These are phyloP conservation scores for Scaptodrosophila lebanonensis DNA, from an alignment of 1,140 invertebrate genomes.

Conservation along the genomic window DNA sequence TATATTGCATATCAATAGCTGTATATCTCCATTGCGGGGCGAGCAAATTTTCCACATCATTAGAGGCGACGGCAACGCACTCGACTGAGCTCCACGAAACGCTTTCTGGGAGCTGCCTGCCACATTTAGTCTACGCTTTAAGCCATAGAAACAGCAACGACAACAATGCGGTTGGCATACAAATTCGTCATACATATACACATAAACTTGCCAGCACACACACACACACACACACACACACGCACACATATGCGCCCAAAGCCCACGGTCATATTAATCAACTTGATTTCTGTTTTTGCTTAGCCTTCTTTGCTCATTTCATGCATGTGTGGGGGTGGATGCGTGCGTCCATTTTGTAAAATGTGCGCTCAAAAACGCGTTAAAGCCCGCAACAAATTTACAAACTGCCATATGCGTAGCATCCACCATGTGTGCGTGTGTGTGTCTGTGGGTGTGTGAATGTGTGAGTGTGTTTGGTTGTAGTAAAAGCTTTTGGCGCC, in stretches of 20 bases:
- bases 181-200: constrained; percentile 45
- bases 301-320: too few species aligned
- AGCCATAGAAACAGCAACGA: constrained; percentile 17
- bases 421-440: too few species aligned
- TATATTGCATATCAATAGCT: constrained; percentile 37
- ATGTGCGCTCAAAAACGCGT: too few species aligned
- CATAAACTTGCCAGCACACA: too few species aligned
- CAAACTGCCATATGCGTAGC: too few species aligned
- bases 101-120: constrained; percentile 28
- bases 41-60: constrained; percentile 64
- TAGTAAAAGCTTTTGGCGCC: constrained; percentile 34
- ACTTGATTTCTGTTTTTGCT: constrained; percentile 39
- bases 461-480: constrained; percentile 44
- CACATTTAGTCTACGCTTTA: constrained; percentile 9
- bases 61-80: constrained; percentile 45
- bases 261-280: constrained; percentile 56
- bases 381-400: too few species aligned
- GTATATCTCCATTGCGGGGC: constrained; percentile 12
- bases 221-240: too few species aligned
- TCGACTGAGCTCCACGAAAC: constrained; percentile 37
- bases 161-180: constrained; percentile 22
- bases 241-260: too few species aligned
- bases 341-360: too few species aligned
- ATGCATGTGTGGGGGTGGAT: too few species aligned
- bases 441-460: too few species aligned